Evolutionary conservation across 2,888 invertebrate genomes (phyloP), one percentile per base, ranked within the genome.

Genomic region (Schizotus pectinicornis): DNA sequence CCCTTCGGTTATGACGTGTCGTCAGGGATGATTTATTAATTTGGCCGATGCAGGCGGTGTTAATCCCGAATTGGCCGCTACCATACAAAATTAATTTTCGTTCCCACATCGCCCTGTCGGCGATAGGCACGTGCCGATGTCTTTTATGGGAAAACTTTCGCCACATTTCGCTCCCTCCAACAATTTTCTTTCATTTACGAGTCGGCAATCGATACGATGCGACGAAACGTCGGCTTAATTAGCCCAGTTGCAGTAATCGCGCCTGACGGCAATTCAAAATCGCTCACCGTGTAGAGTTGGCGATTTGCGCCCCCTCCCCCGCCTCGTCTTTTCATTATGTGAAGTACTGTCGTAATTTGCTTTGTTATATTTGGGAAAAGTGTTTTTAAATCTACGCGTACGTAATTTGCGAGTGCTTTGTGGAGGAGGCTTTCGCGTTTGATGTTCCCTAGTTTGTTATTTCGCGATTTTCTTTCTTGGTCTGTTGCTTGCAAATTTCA

Each of bases 61-160:
- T 60, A 60, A 60, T 56, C 60, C 60, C 48, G 43, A 49, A 60
- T 56, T 60, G 47, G 38, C 56, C 39, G 46, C 50, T 56, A 60
- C 60, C 56, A 60, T 60, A 56, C 49, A 48, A 60, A 60, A 60
- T 60, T 60, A 60, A 60, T 60, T 60, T 60, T 59, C 50, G 50
- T 49, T 60, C 60, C 60, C 60, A 60, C 60, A 60, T 46, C 59
- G 47, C 59, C 56, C 59, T 51, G 46, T 55, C 59, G 49, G 43
- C 55, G 59, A 55, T 54, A 54, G 51, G 56, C 60, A 60, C 60
- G 60, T 60, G 60, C 56, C 53, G 60, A 60, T 60, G 60, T 60
- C 60, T 60, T 60, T 56, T 60, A 60, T 60, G 60, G 60, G 60
- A 60, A 60, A 60, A 60, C 48, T 60, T 60, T 42, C 39, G 41